A percentile compares a stretch with the other conserved stretches of the same genome.
These are phyloP conservation scores for Aphis gossypii DNA, from an alignment of 1,140 invertebrate genomes.

Conservation along the genomic window DNA sequence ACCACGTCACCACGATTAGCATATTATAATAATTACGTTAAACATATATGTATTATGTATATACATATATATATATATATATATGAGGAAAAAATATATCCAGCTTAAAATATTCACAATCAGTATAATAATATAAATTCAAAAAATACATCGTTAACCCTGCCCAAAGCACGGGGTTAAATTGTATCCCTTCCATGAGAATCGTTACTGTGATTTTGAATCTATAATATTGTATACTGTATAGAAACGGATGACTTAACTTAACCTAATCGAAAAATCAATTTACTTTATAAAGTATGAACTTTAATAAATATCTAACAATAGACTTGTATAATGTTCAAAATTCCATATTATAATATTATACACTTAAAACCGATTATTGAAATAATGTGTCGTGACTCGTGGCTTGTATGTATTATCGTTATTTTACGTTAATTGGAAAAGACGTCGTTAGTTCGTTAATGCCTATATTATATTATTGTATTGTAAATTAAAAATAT, in stretches of 20 bases:
- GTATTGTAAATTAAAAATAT: slow-evolving; percentile 10
- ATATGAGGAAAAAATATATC: too few relatives aligned
- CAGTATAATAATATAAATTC: neutral
- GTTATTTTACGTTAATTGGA: slow-evolving; percentile 9
- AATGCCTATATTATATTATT: neutral
- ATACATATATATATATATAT: too few relatives aligned
- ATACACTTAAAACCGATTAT: neutral
- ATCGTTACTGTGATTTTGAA: neutral
- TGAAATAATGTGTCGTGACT: neutral
- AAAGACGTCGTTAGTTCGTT: slow-evolving; percentile 10
- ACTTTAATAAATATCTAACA: neutral
- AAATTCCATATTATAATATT: neutral
- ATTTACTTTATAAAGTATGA: neutral
- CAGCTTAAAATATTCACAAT: neutral
- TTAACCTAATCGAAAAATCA: neutral
- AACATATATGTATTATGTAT: too few relatives aligned
- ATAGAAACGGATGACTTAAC: neutral
- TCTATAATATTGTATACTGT: neutral
- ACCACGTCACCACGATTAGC: too few relatives aligned
- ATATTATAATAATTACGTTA: neutral
- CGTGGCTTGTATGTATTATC: neutral
- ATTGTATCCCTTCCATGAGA: neutral
- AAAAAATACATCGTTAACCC: neutral
- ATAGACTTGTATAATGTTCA: neutral
- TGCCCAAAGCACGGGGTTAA: neutral